These are phyloP conservation scores for Gasteruption jaculator DNA, from an alignment of 2,888 invertebrate species.

Conservation along the genomic window DNA sequence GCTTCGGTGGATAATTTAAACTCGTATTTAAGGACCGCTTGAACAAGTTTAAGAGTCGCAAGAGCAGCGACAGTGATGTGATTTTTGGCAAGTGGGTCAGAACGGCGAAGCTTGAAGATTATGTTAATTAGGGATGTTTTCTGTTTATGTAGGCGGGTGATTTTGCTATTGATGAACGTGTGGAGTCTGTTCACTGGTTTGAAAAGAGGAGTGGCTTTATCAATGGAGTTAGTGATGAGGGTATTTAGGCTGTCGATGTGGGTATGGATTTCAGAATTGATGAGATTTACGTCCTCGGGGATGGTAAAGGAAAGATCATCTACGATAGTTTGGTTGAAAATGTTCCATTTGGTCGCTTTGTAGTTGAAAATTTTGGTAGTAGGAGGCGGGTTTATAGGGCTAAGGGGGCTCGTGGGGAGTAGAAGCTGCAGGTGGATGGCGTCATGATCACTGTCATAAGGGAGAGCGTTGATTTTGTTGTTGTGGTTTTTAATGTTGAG, in stretches of 20 bases:
- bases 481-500: background rate
- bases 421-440: constrained; percentile 7
- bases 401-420: background rate
- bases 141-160: background rate
- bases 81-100: background rate
- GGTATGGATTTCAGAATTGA: constrained; percentile 14
- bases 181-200: background rate
- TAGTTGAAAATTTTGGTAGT: constrained; percentile 2
- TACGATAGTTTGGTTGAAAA: constrained; percentile 3
- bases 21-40: too few species aligned
- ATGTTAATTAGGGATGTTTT: constrained; percentile 1
- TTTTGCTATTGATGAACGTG: background rate
- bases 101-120: background rate
- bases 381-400: background rate
- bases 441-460: constrained; percentile 18
- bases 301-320: background rate
- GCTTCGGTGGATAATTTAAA: too few species aligned
- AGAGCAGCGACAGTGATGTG: too few species aligned
- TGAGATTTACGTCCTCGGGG: constrained; percentile 15
- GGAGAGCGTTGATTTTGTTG: background rate
- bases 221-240: constrained; percentile 5
- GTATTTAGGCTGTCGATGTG: constrained; percentile 1
- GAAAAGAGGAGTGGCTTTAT: background rate
- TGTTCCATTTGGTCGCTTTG: constrained; percentile 18
- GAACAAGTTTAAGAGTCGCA: too few species aligned